Base-by-base conservation (phyloP, 92 coral and sea anemone species). In the Porites rus region DNA sequence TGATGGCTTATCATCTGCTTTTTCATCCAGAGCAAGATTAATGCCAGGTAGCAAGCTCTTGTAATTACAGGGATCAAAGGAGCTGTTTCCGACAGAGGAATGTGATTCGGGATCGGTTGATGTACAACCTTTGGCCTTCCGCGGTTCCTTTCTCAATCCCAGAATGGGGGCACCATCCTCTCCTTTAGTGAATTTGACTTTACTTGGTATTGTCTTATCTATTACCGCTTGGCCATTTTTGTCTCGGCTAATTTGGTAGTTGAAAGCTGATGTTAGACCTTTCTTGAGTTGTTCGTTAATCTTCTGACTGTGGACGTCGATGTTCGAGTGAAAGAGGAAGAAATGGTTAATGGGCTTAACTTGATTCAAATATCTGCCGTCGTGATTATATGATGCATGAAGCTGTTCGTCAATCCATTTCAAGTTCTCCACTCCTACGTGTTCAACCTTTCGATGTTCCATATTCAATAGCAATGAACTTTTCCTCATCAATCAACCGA, bases 301-400 rank as follows among this genome's bases (percentile, higher is more conserved):
- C 50, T 72, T 77, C 21, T 87, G 77, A 63, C 81, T 87, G 19
- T 66, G 25, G 17, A 82, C 50, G 31, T 91, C 88, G 18, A 87
- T 91, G 73, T 91, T 91, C 6, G 85, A 91, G 5, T 91, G 63
- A 25, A 91, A 91, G 31, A 91, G 76, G 63, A 81, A 90, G n/a
- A 89, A 73, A 62, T 89, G 89, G 59, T 89, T 85, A 2, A 81
- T 65, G 6, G 92, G 88, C 54, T 84, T 92, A 92, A 88, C 88
- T 50, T 81, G 82, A 73, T 92, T 92, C 7, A 88, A 31, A 58
- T 73, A 92, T 7, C 81, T 76, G 51, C 69, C 58, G 69, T 88
- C 92, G 21, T 79, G 87, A 75, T 85, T 82, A 53, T 65, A 89
- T 46, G 86, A 43, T 11, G 76, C 74, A 69, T 92, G 89, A 4